These are phyloP conservation scores for Lateolabrax maculatus DNA, from an alignment of 2,797 vertebrate genomes.

Conservation along the genomic window DNA sequence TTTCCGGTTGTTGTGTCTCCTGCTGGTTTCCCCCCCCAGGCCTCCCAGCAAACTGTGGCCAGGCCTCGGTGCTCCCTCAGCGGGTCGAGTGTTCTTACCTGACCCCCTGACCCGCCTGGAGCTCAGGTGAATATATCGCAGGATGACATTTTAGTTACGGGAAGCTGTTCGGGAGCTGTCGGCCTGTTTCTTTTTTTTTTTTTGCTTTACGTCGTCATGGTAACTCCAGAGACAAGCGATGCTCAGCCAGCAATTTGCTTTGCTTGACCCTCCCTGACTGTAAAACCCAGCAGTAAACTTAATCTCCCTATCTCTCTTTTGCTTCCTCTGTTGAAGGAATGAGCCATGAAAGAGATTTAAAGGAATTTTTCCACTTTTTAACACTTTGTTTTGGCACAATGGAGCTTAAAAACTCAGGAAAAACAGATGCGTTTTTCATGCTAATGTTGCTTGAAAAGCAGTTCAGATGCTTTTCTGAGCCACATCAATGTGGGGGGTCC, in stretches of 20 bases:
- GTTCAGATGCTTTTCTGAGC: constrained; percentile 23
- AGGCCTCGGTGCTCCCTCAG: constrained; percentile 8
- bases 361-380: constrained; percentile 5
- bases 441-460: constrained; percentile 39
- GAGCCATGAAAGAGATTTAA: neutral
- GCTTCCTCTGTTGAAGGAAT: neutral
- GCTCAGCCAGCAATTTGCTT: constrained; percentile 36
- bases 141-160: constrained; percentile 39
- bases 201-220: constrained; percentile 3
- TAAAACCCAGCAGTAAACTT: constrained; percentile 35
- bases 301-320: neutral
- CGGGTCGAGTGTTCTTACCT: neutral
- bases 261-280: constrained; percentile 4
- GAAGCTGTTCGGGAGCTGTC: constrained; percentile 2
- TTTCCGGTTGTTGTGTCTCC: neutral
- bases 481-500: constrained; percentile 51
- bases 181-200: no score
- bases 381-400: neutral
- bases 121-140: neutral
- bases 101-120: constrained; percentile 20
- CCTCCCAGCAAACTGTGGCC: constrained; percentile 10
- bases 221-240: constrained; percentile 29
- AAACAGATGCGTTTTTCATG: constrained; percentile 25
- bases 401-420: neutral
- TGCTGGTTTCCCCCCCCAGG: constrained; percentile 1